These are phyloP conservation scores for Caenorhabditis elegans DNA, from an alignment of 1,140 invertebrate species.

Conservation along the genomic window DNA sequence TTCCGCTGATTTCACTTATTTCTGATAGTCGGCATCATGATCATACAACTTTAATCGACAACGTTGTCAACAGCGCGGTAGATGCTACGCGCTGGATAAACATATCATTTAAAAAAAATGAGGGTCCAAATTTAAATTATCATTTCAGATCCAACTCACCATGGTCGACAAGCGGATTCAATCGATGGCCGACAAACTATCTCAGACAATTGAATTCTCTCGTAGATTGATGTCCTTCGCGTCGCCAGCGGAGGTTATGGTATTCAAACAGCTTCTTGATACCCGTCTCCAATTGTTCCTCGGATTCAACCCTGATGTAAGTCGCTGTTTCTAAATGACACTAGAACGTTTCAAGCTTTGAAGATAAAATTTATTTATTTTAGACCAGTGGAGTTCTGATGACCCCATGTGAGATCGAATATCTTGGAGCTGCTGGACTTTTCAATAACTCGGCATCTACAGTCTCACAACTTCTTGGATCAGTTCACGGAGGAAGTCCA, in stretches of 20 bases:
- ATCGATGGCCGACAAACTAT: slow-evolving; percentile 88
- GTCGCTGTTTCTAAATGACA: slow-evolving; percentile 54
- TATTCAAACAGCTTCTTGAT: slow-evolving; percentile 91
- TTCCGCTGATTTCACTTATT: not conserved
- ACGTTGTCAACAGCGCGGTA: not conserved
- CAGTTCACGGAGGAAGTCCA: not conserved
- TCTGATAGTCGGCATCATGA: not conserved
- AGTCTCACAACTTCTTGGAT: not conserved
- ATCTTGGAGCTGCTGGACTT: slow-evolving; percentile 37
- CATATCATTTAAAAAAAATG: too few relatives aligned
- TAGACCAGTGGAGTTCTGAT: not conserved
- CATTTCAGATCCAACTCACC: slow-evolving; percentile 72
- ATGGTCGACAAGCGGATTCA: slow-evolving; percentile 87
- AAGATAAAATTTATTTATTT: not conserved
- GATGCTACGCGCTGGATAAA: too few relatives aligned
- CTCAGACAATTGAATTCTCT: slow-evolving; percentile 88
- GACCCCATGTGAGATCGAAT: slow-evolving; percentile 54
- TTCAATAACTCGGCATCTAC: slow-evolving; percentile 45
- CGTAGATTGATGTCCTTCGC: slow-evolving; percentile 86
- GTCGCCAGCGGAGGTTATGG: slow-evolving; percentile 82
- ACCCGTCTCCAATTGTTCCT: slow-evolving; percentile 82
- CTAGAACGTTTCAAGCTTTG: not conserved
- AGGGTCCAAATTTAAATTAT: too few relatives aligned
- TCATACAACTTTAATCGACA: not conserved
- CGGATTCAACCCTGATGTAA: slow-evolving; percentile 81